Evolutionary conservation across 2,797 vertebrate genomes (phyloP).

Genomic region (Tympanoctomys barrerae): DNA sequence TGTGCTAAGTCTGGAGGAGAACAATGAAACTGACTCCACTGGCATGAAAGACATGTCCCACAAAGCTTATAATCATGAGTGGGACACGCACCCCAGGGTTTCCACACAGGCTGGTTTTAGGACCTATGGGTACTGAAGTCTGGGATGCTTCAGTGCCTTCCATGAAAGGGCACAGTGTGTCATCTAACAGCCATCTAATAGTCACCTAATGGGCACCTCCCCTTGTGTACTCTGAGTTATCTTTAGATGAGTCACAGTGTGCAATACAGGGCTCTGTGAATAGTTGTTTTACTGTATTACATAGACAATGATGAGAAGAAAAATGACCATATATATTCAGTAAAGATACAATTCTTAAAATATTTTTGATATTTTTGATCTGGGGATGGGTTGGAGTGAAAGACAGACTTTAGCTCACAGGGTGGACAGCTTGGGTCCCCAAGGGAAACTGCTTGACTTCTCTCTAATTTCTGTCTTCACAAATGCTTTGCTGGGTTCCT

Average conservation of each 20-base stretch:
- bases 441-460: background rate
- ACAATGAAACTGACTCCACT: background rate
- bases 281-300: background rate
- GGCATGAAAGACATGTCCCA: background rate
- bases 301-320: background rate
- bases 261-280: background rate
- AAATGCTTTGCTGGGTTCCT: background rate
- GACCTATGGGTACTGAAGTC: background rate
- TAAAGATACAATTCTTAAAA: background rate
- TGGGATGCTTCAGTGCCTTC: too few relatives aligned
- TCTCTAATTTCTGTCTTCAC: background rate
- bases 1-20: background rate
- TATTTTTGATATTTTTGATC: background rate
- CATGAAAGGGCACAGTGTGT: background rate
- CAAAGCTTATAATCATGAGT: background rate
- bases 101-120: background rate
- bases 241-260: background rate
- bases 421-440: too few relatives aligned
- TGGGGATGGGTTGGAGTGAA: background rate
- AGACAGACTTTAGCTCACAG: background rate
- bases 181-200: background rate
- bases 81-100: background rate
- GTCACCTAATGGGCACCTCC: background rate
- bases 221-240: background rate
- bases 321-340: background rate